These are phyloP conservation scores for Lepidurus arcticus DNA, from an alignment of 1,140 invertebrate genomes.

Conservation along the genomic window DNA sequence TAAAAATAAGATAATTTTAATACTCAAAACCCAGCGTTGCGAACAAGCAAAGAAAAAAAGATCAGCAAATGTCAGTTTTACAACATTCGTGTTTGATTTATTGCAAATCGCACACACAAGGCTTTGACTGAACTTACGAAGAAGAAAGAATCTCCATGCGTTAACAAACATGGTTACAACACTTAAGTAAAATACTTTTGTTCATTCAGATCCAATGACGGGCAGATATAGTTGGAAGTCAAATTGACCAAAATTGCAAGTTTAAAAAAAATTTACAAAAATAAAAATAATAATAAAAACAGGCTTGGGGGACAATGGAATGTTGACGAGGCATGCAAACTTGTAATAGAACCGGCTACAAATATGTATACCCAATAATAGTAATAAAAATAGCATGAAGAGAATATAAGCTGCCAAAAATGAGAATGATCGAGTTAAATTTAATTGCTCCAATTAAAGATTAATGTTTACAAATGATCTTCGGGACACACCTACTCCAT, in stretches of 20 bases:
- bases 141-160: not conserved
- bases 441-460: not conserved
- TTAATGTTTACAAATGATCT: not conserved
- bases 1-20: no score
- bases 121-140: constrained; percentile 10
- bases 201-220: constrained; percentile 15
- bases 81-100: constrained; percentile 2
- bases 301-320: not conserved
- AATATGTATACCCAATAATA: not conserved
- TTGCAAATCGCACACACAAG: not conserved
- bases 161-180: constrained; percentile 4
- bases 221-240: not conserved
- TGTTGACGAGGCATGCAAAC: not conserved
- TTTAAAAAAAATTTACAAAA: not conserved
- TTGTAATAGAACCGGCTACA: not conserved
- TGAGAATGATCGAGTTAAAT: no score
- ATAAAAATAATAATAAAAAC: no score
- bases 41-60: not conserved
- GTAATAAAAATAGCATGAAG: not conserved
- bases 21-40: no score
- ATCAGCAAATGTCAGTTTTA: not conserved
- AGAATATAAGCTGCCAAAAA: not conserved
- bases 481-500: not conserved
- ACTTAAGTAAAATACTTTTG: constrained; percentile 2
- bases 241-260: not conserved